Evolutionary conservation across 2,797 vertebrate genomes (phyloP).

Genomic region (Gymnodraco acuticeps): DNA sequence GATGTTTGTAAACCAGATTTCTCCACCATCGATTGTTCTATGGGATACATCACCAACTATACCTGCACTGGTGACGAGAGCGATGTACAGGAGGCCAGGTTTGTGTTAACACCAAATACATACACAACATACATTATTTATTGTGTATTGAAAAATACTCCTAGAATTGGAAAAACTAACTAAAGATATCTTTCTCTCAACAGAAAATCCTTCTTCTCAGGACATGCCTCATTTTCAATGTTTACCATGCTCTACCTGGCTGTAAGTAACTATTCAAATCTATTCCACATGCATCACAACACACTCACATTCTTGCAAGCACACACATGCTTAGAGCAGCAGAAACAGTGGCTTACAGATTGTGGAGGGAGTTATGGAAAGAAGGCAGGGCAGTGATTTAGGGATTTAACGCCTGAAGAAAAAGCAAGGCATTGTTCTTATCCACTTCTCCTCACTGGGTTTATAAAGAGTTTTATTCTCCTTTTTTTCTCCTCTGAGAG

Average conservation of each 20-base stretch:
- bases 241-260: slow-evolving; percentile 98
- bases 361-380: slow-evolving; percentile 35
- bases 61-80: slow-evolving; percentile 85
- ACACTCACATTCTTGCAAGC: slow-evolving; percentile 18
- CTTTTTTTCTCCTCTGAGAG: slow-evolving; percentile 39
- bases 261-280: slow-evolving; percentile 87
- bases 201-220: slow-evolving; percentile 99
- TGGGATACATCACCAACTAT: slow-evolving; percentile 93
- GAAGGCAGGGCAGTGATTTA: slow-evolving; percentile 46
- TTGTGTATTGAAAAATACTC: background rate
- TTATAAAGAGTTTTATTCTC: slow-evolving; percentile 45
- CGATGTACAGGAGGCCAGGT: slow-evolving; percentile 97
- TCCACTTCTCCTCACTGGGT: slow-evolving; percentile 28
- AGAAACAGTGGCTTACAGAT: slow-evolving; percentile 51
- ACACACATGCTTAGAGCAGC: slow-evolving; percentile 27
- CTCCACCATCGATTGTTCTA: slow-evolving; percentile 89
- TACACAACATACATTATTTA: background rate
- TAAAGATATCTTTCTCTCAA: slow-evolving; percentile 55
- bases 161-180: slow-evolving; percentile 7
- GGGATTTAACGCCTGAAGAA: slow-evolving; percentile 46
- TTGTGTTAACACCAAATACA: slow-evolving; percentile 25
- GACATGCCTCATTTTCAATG: slow-evolving; percentile 97
- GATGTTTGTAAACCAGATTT: slow-evolving; percentile 89
- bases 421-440: slow-evolving; percentile 52
- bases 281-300: background rate